Base-by-base conservation (phyloP, 2,113 vertebrate species). In the Rousettus leschenaultii region DNA sequence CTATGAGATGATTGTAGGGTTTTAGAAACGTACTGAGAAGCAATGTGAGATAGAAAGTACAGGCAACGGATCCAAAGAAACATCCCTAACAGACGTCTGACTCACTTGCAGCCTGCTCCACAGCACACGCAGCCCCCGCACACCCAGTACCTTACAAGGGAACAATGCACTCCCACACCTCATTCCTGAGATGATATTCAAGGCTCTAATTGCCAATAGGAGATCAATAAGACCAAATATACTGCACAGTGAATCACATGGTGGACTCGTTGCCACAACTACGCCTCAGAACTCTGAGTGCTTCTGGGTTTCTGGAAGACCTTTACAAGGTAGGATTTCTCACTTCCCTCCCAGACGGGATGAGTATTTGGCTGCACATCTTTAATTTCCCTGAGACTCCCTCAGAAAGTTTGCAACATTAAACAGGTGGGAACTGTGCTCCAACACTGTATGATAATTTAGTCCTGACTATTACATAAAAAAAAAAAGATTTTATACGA, bases 121-220 rank as follows among this genome's bases (percentile, higher is more conserved):
- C 48, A 73, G 61, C 55, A 78, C 66, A 5, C 3, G 0, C 19
- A 7, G 94, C 93, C 80, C 59, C 93, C 91, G 0, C 94, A 90
- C 15, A 8, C 83, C 53, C 18, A 0, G 84, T 70, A 94, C 94
- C 97, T 97, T 79, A 91, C 91, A 94, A 70, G 35, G 96, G 94
- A 95, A 90, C 96, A 86, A 93, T 70, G 89, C 21, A 94, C 95
- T 96, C 97, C 96, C 61, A 96, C 96, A 86, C 77, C 80, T 85
- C 40, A 7, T 51, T 91, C 57, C 93, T 70, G 88, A 92, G 61
- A 88, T 43, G 45, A 24, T 11, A 26, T 15, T 43, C n/a, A 8
- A 48, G 43, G 30, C 43, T 91, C 85, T 88, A 66, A 24, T 30
- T 89, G 94, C 66, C 85, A 71, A 79, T 33, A n/a, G 18, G 24